These are phyloP conservation scores for Entelurus aequoreus DNA, from an alignment of 2,113 vertebrate species.

Conservation along the genomic window DNA sequence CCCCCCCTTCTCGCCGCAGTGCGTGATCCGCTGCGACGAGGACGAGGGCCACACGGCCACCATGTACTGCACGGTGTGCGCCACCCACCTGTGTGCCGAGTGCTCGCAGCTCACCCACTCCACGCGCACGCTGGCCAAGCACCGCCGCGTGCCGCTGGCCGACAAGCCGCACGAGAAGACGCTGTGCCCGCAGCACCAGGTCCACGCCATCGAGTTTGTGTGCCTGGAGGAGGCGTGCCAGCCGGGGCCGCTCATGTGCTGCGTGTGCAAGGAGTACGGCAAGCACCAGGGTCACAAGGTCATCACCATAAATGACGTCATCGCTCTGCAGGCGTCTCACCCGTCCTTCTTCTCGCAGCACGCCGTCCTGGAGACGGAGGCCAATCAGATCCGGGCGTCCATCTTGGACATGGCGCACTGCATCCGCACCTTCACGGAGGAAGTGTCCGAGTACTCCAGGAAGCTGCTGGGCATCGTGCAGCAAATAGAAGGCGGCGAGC, in stretches of 20 bases:
- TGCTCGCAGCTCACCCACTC: slow-evolving; percentile 96
- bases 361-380: slow-evolving; percentile 89
- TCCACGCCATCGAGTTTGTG: slow-evolving; percentile 97
- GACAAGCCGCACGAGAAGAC: slow-evolving; percentile 98
- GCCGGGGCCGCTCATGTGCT: slow-evolving; percentile 92
- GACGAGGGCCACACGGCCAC: slow-evolving; percentile 93
- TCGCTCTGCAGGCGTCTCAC: background rate
- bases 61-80: slow-evolving; percentile 95
- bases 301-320: slow-evolving; percentile 11
- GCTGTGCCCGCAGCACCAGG: slow-evolving; percentile 93
- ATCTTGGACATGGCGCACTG: slow-evolving; percentile 99
- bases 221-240: slow-evolving; percentile 94
- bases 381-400: slow-evolving; percentile 94
- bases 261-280: slow-evolving; percentile 98
- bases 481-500: slow-evolving; percentile 96
- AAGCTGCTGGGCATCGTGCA: slow-evolving; percentile 95
- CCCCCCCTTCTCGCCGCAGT: slow-evolving; percentile 42
- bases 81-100: slow-evolving; percentile 91
- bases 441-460: slow-evolving; percentile 96
- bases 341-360: slow-evolving; percentile 71
- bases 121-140: slow-evolving; percentile 94
- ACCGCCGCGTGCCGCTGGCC: slow-evolving; percentile 90
- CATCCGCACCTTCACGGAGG: slow-evolving; percentile 95
- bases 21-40: slow-evolving; percentile 91
- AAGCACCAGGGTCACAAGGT: slow-evolving; percentile 98